Evolutionary conservation across 1,140 invertebrate species (phyloP), one percentile per base, ranked within the genome.

Genomic region (Heliconius nattereri): DNA sequence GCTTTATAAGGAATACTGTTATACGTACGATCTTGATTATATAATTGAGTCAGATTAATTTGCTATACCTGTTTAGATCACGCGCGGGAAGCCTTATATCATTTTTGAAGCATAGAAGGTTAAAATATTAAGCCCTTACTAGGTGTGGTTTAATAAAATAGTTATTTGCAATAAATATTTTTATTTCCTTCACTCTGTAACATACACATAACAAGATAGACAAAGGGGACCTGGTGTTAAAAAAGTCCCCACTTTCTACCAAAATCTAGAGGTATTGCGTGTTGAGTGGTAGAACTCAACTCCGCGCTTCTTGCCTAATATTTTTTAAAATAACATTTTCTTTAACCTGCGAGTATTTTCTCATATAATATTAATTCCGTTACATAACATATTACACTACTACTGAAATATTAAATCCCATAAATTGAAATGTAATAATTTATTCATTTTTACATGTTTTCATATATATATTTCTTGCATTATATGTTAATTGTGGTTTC

Each of bases 31-130:
- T 66, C 60, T 66, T 16, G 13, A 29, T 66, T 60, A 6, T 29
- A 29, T 66, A 29, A 26, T 16, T 66, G 60, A 66, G 9, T 66
- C 60, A 66, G 60, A 66, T n/a, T 26, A 29, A 29, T 66, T 16
- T 66, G 60, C 29, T 66, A 16, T 52, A 26, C 37, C 73, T 49
- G 73, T 49, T 74, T 54, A 54, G 73, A 45, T 74, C 73, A 74
- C 37, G 26, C 73, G 26, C 49, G 73, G 26, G 45, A 2, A 29
- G 29, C 8, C 60, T 66, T 66, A 66, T 7, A 66, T 66, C 23
- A 29, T 66, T 26, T 29, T 66, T 66, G 26, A 66, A 57, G 54
- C 2, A 3, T 11, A 57, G 23, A 57, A 23, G 20, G 7, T 57
- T 57, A 1, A 52, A 52, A 52, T 57, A 9, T 57, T 57, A 57